Base-by-base conservation (phyloP, 2,888 invertebrate species). In the Brachyptera risi region DNA sequence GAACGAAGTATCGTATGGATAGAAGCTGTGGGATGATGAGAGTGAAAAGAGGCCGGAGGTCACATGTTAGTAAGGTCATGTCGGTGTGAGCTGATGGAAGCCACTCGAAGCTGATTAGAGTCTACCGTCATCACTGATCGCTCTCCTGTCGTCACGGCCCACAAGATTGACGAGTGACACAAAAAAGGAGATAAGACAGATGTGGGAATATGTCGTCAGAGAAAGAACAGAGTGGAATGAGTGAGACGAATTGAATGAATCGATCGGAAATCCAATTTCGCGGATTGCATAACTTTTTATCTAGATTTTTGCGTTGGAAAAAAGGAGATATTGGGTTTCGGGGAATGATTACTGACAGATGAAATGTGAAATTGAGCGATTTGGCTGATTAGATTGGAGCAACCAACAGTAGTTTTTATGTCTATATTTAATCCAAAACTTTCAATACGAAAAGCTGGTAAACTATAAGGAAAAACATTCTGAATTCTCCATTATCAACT, bases 221-320 rank as follows among this genome's bases (percentile, higher is more conserved):
- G 9, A 7, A 11, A 26, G 21, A 37, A 54, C 17, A 13, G 21
- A 37, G 5, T 23, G 44, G 4, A 44, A 44, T 44, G 44, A 44
- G 19, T 44, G 44, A 17, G 44, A 21, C 44, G 19, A 17, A 44
- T 19, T 11, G 19, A 44, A 19, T n/a, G 19, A 19, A 17, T 19
- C 35, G 37, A 21, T 37, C 37, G 47, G 9, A 21, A 23, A 54
- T 21, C 54, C 54, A 54, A 54, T 54, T 35, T 54, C 54, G 11
- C 13, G 54, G 21, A 54, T 54, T 31, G 54, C 35, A 35, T 35
- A 54, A 37, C 17, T 54, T 51, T 54, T 54, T 54, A 54, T 47
- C 24, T 15, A n/a, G 24, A n/a, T 24, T 3, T 3, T 13, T n/a
- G 47, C 24, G 47, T 47, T 21, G 47, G 24, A 24, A n/a, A 47